A percentile compares a stretch with the other conserved stretches of the same genome.
Evolutionary conservation across 2,113 vertebrate species (phyloP).

Genomic region (Morphnarchus princeps): DNA sequence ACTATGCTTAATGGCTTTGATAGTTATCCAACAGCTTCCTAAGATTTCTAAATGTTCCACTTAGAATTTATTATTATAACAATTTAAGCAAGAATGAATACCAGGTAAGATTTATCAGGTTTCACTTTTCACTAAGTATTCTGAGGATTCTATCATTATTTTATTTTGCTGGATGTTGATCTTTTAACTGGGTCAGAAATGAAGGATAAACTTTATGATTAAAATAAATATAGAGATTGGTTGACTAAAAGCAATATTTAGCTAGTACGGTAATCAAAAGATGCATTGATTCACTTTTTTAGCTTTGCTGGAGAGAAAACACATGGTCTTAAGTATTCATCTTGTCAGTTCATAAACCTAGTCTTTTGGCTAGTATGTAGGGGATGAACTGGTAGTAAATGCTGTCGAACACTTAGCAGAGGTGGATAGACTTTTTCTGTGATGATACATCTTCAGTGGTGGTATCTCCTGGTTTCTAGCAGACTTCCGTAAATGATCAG

Average conservation of each 20-base stretch:
- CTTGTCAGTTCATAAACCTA: background rate
- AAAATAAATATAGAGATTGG: background rate
- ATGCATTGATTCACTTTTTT: background rate
- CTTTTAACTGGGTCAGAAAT: background rate
- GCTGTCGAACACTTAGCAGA: background rate
- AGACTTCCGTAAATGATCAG: background rate
- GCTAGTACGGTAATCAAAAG: background rate
- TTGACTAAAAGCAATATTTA: background rate
- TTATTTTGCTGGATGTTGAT: background rate
- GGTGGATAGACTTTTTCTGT: background rate
- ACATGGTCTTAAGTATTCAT: background rate
- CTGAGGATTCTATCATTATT: background rate
- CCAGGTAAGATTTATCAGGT: background rate
- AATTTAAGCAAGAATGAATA: background rate
- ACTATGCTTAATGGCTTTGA: background rate
- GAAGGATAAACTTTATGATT: background rate
- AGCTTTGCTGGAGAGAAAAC: background rate
- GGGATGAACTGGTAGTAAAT: background rate
- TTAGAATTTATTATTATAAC: background rate
- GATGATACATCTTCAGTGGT: background rate
- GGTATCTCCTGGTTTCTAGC: background rate
- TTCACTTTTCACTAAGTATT: background rate
- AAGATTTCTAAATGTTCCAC: background rate
- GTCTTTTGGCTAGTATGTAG: background rate
- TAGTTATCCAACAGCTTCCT: background rate